Percentiles rank a stretch among this genome's conserved stretches.
phyloP scores from a whole-genome alignment of 2,888 invertebrate genomes.

The Linyphia triangularis region DNA sequence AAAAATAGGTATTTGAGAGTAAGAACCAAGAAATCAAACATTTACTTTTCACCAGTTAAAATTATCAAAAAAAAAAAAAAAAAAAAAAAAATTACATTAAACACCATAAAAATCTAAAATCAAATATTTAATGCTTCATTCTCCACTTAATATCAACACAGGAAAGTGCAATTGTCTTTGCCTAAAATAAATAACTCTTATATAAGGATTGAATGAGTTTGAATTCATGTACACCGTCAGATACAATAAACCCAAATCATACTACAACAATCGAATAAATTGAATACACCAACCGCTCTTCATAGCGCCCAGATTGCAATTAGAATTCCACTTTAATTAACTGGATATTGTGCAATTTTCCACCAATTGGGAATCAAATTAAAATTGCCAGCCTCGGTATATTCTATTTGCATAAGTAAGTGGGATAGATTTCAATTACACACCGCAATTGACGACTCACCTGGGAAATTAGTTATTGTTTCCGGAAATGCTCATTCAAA shows the following conservation, averaged over 20 bases:
- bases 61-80: no score
- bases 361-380: not conserved
- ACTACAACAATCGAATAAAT: not conserved
- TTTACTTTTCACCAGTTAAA: no score
- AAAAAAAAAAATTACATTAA: no score
- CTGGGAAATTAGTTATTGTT: constrained; percentile 3
- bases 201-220: not conserved
- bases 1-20: no score
- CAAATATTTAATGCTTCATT: no score
- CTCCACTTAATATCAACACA: no score
- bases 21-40: no score
- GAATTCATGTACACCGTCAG: not conserved
- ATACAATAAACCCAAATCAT: not conserved
- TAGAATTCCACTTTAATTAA: not conserved
- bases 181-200: not conserved
- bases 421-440: not conserved
- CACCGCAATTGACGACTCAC: not conserved
- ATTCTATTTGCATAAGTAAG: not conserved
- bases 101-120: no score
- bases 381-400: not conserved
- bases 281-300: not conserved
- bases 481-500: not conserved
- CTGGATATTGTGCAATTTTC: not conserved
- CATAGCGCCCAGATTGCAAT: not conserved
- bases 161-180: no score